Conservation (phyloP, 2,113 vertebrate genomes). For the Motacilla tschutschensis region DNA sequence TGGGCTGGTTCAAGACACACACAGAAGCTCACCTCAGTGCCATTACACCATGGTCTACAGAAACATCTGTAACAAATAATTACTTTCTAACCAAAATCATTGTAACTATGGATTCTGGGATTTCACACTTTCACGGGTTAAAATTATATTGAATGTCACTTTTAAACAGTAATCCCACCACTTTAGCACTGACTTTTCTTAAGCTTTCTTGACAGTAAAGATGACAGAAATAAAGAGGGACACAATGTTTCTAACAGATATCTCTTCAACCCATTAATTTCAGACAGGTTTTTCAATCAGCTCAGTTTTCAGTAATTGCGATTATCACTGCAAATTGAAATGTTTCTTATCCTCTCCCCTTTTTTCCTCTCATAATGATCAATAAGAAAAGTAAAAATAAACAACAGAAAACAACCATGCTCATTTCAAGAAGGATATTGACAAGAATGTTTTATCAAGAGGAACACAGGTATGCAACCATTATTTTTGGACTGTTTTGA, state of each 20-base stretch:
- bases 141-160: neutral
- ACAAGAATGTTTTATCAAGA: neutral
- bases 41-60: neutral
- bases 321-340: neutral
- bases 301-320: neutral
- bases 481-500: neutral
- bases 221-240: neutral
- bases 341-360: accelerated
- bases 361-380: neutral
- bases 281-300: neutral
- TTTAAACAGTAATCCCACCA: neutral
- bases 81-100: neutral
- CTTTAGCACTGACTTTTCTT: neutral
- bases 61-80: neutral
- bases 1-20: neutral
- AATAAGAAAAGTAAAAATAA: neutral
- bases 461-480: neutral
- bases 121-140: neutral
- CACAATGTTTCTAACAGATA: neutral
- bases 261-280: neutral
- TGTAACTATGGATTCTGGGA: neutral
- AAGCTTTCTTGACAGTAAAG: neutral
- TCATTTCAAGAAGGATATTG: neutral
- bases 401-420: neutral
- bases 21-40: neutral